Evolutionary conservation across 2,113 vertebrate genomes (phyloP), one percentile per base, ranked within the genome.

Genomic region (Melanocharis versteri): DNA sequence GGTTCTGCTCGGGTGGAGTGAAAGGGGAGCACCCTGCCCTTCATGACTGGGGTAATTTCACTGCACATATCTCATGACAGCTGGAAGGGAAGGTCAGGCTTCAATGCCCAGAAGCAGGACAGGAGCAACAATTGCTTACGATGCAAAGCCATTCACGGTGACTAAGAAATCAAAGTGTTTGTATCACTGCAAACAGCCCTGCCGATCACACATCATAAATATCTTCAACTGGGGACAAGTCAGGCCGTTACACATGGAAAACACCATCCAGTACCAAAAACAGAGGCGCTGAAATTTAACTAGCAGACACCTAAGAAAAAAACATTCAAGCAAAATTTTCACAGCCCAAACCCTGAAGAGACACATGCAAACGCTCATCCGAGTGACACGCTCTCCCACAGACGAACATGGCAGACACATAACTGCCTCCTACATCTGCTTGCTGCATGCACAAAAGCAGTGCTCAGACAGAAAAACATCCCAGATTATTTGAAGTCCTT

Each of bases 381-480:
- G 11, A 92, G 73, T 15, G 54, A 89, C 45, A 87, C 79, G 24
- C 57, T 77, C 83, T 86, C 86, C 81, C 87, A 87, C 90, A 89
- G 81, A 75, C 0, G 4, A 89, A 61, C 77, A 84, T 33, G 65
- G 92, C 90, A 96, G 88, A 94, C 87, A 85, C 65, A 45, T 30
- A 87, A 64, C 78, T 58, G 77, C 81, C 89, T 92, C 87, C 91
- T 44, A 84, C 83, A 81, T 69, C 62, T 68, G 68, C 66, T 24
- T 76, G 47, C 78, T 58, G 66, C 62, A 18, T 6, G 61, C 61
- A 71, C 45, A 85, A 75, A 89, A 82, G 53, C 77, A 45, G 45
- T 0, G 0, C 77, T 70, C 27, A 16, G 39, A 76, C 4, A 87
- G 13, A 89, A 69, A 93, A 28, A 8, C 71, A 81, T 18, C 35